phyloP scores from a whole-genome alignment of 2,888 invertebrate genomes.

The Caenorhabditis auriculariae region DNA sequence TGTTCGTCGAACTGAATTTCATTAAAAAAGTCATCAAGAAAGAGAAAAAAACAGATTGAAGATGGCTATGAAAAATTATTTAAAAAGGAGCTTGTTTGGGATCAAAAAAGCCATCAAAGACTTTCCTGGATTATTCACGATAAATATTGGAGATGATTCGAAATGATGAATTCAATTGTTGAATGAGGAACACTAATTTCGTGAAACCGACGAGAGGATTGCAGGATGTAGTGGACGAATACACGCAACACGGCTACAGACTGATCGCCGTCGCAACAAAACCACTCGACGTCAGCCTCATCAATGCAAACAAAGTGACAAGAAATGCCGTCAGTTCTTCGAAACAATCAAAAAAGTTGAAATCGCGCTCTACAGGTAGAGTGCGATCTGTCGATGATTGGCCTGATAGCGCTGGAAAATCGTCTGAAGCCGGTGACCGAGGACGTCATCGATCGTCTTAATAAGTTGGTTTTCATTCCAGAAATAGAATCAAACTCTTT shows the following conservation, averaged over 20 bases:
- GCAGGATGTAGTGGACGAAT: constrained; percentile 65
- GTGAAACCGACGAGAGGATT: constrained; percentile 67
- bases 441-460: constrained; percentile 63
- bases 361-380: no score
- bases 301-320: constrained; percentile 36
- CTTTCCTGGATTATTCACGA: no score
- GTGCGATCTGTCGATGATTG: constrained; percentile 74
- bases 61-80: not conserved
- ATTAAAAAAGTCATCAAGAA: constrained; percentile 17
- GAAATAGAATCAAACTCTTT: no score
- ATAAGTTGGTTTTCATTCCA: constrained; percentile 29
- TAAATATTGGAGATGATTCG: no score
- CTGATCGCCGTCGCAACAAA: constrained; percentile 66
- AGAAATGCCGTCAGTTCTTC: not conserved
- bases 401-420: constrained; percentile 91
- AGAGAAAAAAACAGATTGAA: not conserved
- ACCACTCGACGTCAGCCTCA: constrained; percentile 21
- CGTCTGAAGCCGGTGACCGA: constrained; percentile 71
- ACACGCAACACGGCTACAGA: constrained; percentile 66
- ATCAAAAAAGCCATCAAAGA: no score
- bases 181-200: not conserved
- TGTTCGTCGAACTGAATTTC: constrained; percentile 17
- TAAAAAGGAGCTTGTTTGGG: no score
- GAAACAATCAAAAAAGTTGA: no score
- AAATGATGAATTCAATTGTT: no score